Percentiles rank a stretch among this genome's conserved stretches.
Evolutionary conservation across 2,797 vertebrate genomes (phyloP).

Genomic region (Muscicapa striata): DNA sequence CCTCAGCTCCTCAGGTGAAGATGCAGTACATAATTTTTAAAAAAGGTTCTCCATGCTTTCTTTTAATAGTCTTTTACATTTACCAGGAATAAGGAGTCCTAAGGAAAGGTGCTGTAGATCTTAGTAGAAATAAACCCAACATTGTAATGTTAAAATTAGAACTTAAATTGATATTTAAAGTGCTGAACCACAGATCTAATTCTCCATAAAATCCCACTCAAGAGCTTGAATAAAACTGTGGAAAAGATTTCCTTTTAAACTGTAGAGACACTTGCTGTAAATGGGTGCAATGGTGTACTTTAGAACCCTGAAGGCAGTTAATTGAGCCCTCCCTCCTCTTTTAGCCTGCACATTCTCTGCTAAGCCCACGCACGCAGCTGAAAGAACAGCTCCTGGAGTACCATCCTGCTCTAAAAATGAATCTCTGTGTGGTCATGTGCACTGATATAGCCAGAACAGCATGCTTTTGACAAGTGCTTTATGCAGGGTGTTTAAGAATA

Average conservation of each 20-base stretch:
- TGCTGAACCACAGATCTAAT: background rate
- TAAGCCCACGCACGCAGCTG: background rate
- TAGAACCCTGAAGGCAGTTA: background rate
- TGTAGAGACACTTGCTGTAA: background rate
- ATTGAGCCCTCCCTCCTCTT: background rate
- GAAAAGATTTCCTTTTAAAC: background rate
- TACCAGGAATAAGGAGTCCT: background rate
- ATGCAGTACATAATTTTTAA: background rate
- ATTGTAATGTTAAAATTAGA: background rate
- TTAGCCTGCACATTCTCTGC: background rate
- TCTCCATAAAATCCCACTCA: conserved; percentile 5
- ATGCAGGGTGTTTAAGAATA: background rate
- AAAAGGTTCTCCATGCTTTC: background rate
- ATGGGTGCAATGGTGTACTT: background rate
- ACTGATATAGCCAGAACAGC: background rate
- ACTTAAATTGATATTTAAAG: conserved; percentile 18
- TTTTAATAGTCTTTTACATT: background rate
- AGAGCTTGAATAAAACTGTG: background rate
- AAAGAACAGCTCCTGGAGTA: conserved; percentile 3
- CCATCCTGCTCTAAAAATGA: conserved; percentile 1
- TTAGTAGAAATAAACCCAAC: background rate
- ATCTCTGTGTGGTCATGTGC: background rate
- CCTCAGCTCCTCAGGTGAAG: background rate
- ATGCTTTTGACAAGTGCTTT: background rate
- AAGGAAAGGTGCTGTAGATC: background rate